Evolutionary conservation across 1,140 invertebrate genomes (phyloP), one percentile per base, ranked within the genome.

Genomic region (Caenorhabditis briggsae): DNA sequence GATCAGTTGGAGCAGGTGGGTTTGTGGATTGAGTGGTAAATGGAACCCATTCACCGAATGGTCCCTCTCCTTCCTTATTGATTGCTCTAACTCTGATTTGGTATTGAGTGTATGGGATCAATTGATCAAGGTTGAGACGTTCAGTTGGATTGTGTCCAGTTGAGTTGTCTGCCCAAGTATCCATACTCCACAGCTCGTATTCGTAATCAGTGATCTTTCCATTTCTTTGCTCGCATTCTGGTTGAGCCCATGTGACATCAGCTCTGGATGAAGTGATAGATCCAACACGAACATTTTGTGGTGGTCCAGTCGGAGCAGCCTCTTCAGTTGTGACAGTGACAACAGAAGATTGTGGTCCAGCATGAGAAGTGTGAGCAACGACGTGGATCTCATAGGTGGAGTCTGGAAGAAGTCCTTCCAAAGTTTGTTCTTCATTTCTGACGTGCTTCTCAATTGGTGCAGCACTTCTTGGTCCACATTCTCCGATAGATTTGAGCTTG

Each of bases 401-500:
- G 84, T 92, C 91, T 50, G 91, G 91, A 16, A 92, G 61, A 46
- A 92, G 86, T 59, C 89, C 90, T 43, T 91, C 87, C 14, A 92
- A 56, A 20, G 88, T 78, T 82, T 87, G 82, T 25, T 58, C 70
- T 23, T 86, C 85, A n/a, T 43, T 86, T 53, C 65, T 87, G 50
- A 84, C 86, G 20, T 87, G 86, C 46, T 87, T 87, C 86, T 87
- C 82, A 16, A 92, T 90, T 41, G 91, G 92, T 41, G 82, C 70
- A 14, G 91, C 65, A 46, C 61, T 86, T 20, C 88, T 85, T 5
- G 89, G 87, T 53, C 91, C 91, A 65, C 91, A 92, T 85, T 92
- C 91, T 58, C 92, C 91, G 82, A 92, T 91, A 0, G 92, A 92
- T 58, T 91, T 90, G 33, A 92, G 87, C 14, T 90, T 88, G 87